A percentile compares a stretch with the other conserved stretches of the same genome.
Conservation (phyloP, 2,888 invertebrate genomes). For the Harpalus rufipes region DNA sequence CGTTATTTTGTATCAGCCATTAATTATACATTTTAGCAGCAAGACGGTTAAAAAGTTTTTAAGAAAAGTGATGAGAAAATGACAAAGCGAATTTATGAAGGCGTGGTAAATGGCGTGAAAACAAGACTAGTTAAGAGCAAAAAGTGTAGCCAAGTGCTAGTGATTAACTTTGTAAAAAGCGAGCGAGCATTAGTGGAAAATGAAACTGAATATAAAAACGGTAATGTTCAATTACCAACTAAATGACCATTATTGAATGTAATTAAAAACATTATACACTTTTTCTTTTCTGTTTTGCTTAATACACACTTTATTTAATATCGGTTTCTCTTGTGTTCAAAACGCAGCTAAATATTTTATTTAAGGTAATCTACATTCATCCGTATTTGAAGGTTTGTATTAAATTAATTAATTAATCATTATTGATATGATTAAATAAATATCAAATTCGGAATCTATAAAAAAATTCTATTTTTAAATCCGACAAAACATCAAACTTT, state of each 20-base stretch:
- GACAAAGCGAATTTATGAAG: slow-evolving; percentile 39
- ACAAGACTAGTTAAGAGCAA: slow-evolving; percentile 15
- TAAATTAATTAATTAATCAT: too few relatives aligned
- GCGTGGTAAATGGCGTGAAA: slow-evolving; percentile 43
- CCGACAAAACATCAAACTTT: too few relatives aligned
- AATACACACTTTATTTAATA: too few relatives aligned
- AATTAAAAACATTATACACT: not conserved
- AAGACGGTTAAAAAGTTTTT: slow-evolving; percentile 20
- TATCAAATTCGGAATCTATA: too few relatives aligned
- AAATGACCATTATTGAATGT: slow-evolving; percentile 37
- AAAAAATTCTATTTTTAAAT: too few relatives aligned
- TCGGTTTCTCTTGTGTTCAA: too few relatives aligned
- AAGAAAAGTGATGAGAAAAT: slow-evolving; percentile 45
- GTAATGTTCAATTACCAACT: slow-evolving; percentile 35
- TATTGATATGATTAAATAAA: too few relatives aligned
- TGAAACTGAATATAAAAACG: slow-evolving; percentile 31
- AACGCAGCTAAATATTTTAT: too few relatives aligned
- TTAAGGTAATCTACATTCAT: too few relatives aligned
- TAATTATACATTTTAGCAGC: slow-evolving; percentile 30
- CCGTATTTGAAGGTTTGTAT: too few relatives aligned
- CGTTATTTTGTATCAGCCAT: slow-evolving; percentile 26
- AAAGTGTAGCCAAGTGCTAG: slow-evolving; percentile 25
- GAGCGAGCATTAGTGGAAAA: slow-evolving; percentile 24
- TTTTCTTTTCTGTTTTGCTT: too few relatives aligned
- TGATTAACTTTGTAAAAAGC: slow-evolving; percentile 36